Evolutionary conservation across 2,113 vertebrate genomes (phyloP), one percentile per base, ranked within the genome.

Genomic region (Sisor rabdophorus): DNA sequence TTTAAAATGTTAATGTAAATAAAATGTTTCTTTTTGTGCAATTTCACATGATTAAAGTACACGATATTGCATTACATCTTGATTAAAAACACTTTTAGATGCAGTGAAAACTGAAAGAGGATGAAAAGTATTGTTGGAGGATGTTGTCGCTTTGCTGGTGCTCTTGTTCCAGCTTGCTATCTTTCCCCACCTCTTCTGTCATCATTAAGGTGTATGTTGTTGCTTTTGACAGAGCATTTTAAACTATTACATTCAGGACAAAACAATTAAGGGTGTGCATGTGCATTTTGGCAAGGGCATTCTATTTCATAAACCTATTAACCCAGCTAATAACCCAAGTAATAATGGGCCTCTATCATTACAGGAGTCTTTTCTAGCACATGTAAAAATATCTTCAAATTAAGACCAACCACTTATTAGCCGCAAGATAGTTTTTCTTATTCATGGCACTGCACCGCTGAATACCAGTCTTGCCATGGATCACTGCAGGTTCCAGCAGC

Each of bases 391-490:
- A 44, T 64, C 5, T 44, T 64, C 13, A 64, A 64, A 64, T 64
- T 13, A 53, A 75, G n/a, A 60, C 56, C 72, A 61, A 30, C 58
- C 22, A 19, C 52, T 11, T 52, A 48, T 63, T 47, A 28, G 56
- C 68, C 63, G 48, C 76, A 64, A 79, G 70, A 77, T 72, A 64
- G 63, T 75, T 77, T 70, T 48, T 67, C 72, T 78, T 68, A 26
- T 55, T 55, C 55, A 64, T 82, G 55, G 63, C 80, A 52, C 26
- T 55, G 71, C 64, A 10, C 40, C 63, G 47, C 55, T 44, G 63
- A 64, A 58, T 79, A 61, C 55, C 30, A 73, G 77, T 65, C 80
- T 84, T 19, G 75, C 7, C 47, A 12, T 20, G 36, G 40, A 24
- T 75, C 15, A 36, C 50, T 47, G 20, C 60, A 64, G 7, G 48